Evolutionary conservation across 2,113 vertebrate genomes (phyloP), one percentile per base, ranked within the genome.

Genomic region (Tichodroma muraria): DNA sequence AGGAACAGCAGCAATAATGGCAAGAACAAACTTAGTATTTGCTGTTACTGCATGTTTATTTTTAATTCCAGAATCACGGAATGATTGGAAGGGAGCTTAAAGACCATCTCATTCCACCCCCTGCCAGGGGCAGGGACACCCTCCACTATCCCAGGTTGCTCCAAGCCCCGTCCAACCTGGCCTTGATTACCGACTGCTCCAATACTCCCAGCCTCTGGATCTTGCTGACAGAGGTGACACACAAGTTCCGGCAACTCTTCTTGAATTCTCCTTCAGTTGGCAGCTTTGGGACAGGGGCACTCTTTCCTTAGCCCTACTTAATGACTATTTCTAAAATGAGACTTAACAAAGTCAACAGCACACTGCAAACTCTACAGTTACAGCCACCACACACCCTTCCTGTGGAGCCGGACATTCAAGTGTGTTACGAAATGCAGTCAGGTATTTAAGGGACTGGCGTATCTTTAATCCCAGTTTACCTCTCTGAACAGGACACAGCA

Each of bases 41-140:
- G 2, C 3, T 40, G 28, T 44, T 52, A 15, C 0, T 30, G 33
- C 0, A 0, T 8, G 65, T 76, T 27, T 15, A 11, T 27, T 80
- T 93, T 60, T 57, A 76, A 82, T 50, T 22, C 23, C 37, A 38
- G 21, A 85, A 73, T 44, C 31, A 15, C 13, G 44, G 21, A 33
- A 16, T 23, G 47, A 40, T 4, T 40, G 40, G 25, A 42, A 63
- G 3, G 47, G 21, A 63, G 15, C 47, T 37, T 9, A 9, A 40
- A 56, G 63, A 4, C 4, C 47, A 13, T 16, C 35, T 7, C 7
- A 18, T 28, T 6, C 18, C 63, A 69, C 4, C 11, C 21, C 14
- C 20, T 68, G 28, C n/a, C 28, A 21, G 3, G 12, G 63, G 11
- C 40, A 89, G 30, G n/a, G n/a, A 54, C 17, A 54, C 3, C 15